Conservation (phyloP, 1,140 invertebrate species). For the Eumaeus atala region DNA sequence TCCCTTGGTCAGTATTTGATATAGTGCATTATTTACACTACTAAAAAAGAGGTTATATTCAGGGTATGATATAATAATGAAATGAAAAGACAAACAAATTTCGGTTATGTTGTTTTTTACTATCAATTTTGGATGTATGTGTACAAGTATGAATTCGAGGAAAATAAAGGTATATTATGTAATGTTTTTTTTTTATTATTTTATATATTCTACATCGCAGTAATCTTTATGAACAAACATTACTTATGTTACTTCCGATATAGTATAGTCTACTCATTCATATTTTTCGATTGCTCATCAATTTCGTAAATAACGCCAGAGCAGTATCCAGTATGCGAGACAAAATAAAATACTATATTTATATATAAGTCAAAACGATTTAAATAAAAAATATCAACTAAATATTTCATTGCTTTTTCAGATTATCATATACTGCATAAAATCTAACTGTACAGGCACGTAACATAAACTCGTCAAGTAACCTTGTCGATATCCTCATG, state of each 20-base stretch:
- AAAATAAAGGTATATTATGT: conserved; percentile 71
- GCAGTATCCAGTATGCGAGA: conserved; percentile 53
- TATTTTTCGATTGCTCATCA: conserved; percentile 64
- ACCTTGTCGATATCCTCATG: conserved; percentile 46
- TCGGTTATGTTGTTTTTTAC: conserved; percentile 73
- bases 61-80: too few relatives aligned
- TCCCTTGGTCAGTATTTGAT: too few relatives aligned
- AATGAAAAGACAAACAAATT: conserved; percentile 58
- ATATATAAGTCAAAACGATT: conserved; percentile 66
- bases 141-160: conserved; percentile 71
- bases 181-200: conserved; percentile 53
- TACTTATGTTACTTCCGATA: conserved; percentile 66
- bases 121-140: conserved; percentile 73
- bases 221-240: conserved; percentile 71
- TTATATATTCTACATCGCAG: conserved; percentile 70
- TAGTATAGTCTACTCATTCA: conserved; percentile 62
- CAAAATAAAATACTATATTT: conserved; percentile 53
- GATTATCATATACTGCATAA: conserved; percentile 62
- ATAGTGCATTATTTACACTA: too few relatives aligned
- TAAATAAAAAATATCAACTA: conserved; percentile 68
- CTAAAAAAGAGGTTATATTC: too few relatives aligned
- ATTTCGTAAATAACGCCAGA: conserved; percentile 51
- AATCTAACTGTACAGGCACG: conserved; percentile 66
- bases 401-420: conserved; percentile 52
- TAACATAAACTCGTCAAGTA: conserved; percentile 49